Evolutionary conservation across 2,888 invertebrate genomes (phyloP), one percentile per base, ranked within the genome.

Genomic region (Drosophila parthenogenetica): DNA sequence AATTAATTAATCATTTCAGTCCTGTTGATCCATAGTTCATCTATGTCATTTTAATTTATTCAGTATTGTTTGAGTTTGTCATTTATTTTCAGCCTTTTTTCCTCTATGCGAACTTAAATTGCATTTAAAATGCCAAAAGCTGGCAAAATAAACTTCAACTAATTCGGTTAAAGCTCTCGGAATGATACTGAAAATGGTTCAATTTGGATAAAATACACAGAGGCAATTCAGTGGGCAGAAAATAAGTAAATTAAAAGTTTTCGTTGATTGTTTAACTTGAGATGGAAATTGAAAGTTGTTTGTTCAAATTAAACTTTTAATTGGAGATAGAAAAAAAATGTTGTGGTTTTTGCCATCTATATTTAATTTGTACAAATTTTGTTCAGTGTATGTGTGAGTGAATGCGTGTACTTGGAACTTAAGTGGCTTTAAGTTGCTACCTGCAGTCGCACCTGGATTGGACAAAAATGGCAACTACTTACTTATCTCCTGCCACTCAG

Each of bases 381-480:
- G 14, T 8, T 4, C 45, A 46, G 54, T 46, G 45, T 46, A 37
- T n/a, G 13, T 22, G 60, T 43, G 51, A 37, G 14, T 13, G 49
- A 16, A 5, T 40, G 22, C 29, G 46, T 14, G 16, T 43, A 11
- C 62, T 49, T 58, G 17, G 32, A 55, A 29, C 35, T 48, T 19
- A 51, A 74, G 68, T 59, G 43, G 40, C 57, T 58, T 62, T 50
- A 62, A 59, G 49, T 54, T 42, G 49, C 46, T 37, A 48, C 60
- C 60, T 72, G 51, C 42, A 35, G 46, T 51, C 53, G 45, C 59
- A 65, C 73, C 73, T 66, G 71, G 46, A 57, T 72, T 66, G 55
- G 67, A 51, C 43, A 49, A 45, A 63, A 77, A 74, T 78, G 75
- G 53, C 43, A 62, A 58, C 53, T 69, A 61, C 69, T 69, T 61